phyloP scores from a whole-genome alignment of 2,113 vertebrate genomes.

The Chionis minor region DNA sequence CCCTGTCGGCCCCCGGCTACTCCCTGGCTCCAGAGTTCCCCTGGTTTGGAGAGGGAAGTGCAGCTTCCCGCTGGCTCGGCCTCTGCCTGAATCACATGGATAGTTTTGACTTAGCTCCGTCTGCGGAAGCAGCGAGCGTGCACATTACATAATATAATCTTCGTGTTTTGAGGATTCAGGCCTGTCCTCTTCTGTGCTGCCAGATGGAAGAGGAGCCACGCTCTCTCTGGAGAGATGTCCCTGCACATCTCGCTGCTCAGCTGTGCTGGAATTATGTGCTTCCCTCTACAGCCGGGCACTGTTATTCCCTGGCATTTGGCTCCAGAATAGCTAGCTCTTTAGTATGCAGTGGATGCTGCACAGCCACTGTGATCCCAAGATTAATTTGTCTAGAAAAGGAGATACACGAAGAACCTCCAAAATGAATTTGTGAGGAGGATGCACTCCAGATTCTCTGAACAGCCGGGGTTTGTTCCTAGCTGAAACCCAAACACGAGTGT shows the following conservation, averaged over 20 bases:
- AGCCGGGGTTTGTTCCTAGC: not conserved
- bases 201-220: constrained; percentile 59
- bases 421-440: not conserved
- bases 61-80: not conserved
- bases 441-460: not conserved
- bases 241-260: not conserved
- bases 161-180: constrained; percentile 59
- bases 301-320: constrained; percentile 20
- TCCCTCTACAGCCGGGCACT: not conserved
- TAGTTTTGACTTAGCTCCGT: not conserved
- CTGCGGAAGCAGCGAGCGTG: not conserved
- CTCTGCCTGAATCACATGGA: not conserved
- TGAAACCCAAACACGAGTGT: not conserved
- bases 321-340: constrained; percentile 42
- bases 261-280: constrained; percentile 6
- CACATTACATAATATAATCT: constrained; percentile 55
- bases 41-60: not conserved
- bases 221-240: constrained; percentile 25
- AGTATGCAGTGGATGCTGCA: not conserved
- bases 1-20: not conserved
- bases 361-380: constrained; percentile 20
- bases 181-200: constrained; percentile 60
- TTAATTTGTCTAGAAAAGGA: constrained; percentile 48
- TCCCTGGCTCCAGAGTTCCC: not conserved
- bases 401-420: not conserved